phyloP scores from a whole-genome alignment of 2,113 vertebrate species.

The Aythya baeri region DNA sequence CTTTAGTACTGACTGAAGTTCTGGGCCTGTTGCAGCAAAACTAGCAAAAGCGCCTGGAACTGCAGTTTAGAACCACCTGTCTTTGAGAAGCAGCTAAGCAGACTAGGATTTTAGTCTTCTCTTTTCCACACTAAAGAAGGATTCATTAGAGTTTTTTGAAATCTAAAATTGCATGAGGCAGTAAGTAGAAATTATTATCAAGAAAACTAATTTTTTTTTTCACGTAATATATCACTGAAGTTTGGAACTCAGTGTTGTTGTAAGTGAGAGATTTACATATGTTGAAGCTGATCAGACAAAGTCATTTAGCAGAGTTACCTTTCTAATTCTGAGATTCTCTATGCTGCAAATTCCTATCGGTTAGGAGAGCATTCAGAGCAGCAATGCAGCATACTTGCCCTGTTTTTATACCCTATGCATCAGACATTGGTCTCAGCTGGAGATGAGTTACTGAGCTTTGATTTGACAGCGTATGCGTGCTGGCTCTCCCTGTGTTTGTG shows the following conservation, averaged over 20 bases:
- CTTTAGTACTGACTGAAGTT: neutral
- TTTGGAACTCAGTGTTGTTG: neutral
- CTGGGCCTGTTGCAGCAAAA: neutral
- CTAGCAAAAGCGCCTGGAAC: neutral
- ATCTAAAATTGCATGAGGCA: neutral
- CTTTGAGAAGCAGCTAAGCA: neutral
- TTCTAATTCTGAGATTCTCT: neutral
- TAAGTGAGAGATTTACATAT: neutral
- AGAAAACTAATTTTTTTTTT: neutral
- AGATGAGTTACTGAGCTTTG: neutral
- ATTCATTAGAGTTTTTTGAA: neutral
- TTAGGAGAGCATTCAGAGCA: neutral
- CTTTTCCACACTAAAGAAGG: neutral
- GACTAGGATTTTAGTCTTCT: neutral
- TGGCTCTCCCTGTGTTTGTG: neutral
- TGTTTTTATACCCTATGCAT: neutral
- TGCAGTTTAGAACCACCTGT: neutral
- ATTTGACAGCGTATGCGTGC: neutral
- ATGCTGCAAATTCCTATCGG: neutral
- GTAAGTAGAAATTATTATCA: neutral
- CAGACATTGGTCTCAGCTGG: slow-evolving; percentile 20
- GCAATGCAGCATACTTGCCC: neutral
- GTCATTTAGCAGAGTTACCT: neutral
- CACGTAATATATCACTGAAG: neutral
- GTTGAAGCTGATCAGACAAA: neutral